These are phyloP conservation scores for Octonoba sinensis DNA, from an alignment of 2,888 invertebrate species.

Conservation along the genomic window DNA sequence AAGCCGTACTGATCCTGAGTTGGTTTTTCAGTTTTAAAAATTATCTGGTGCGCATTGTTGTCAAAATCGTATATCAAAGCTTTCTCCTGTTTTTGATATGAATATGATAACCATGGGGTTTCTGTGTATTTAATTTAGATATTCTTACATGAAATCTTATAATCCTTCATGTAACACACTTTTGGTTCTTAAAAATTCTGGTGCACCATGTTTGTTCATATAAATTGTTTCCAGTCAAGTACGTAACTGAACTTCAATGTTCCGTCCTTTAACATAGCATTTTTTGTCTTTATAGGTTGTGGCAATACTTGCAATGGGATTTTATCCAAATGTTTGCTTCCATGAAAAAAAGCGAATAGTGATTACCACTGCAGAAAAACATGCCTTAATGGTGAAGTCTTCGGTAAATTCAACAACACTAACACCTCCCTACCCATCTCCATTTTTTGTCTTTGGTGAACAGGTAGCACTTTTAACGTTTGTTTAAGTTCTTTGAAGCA, in stretches of 20 bases:
- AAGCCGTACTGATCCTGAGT: no score
- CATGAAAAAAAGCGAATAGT: slow-evolving; percentile 97
- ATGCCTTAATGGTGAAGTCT: slow-evolving; percentile 95
- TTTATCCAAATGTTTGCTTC: slow-evolving; percentile 96
- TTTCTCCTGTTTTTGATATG: no score
- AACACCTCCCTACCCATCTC: slow-evolving; percentile 91
- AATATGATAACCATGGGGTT: no score
- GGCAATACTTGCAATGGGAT: slow-evolving; percentile 87
- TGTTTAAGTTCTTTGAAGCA: neutral
- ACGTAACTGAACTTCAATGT: neutral
- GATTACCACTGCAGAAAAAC: slow-evolving; percentile 93
- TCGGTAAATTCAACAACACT: slow-evolving; percentile 95
- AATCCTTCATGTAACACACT: no score
- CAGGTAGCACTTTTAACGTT: slow-evolving; percentile 75
- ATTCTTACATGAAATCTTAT: no score
- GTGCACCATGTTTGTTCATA: no score
- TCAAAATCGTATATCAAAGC: no score
- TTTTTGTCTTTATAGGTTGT: slow-evolving; percentile 73
- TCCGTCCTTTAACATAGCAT: slow-evolving; percentile 51
- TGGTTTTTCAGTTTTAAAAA: no score
- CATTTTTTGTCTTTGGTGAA: slow-evolving; percentile 97
- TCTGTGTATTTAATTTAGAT: no score
- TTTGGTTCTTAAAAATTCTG: no score
- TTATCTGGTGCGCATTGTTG: no score
- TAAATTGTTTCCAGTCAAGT: no score